phyloP scores from a whole-genome alignment of 2,113 vertebrate genomes.

The Perognathus longimembris region DNA sequence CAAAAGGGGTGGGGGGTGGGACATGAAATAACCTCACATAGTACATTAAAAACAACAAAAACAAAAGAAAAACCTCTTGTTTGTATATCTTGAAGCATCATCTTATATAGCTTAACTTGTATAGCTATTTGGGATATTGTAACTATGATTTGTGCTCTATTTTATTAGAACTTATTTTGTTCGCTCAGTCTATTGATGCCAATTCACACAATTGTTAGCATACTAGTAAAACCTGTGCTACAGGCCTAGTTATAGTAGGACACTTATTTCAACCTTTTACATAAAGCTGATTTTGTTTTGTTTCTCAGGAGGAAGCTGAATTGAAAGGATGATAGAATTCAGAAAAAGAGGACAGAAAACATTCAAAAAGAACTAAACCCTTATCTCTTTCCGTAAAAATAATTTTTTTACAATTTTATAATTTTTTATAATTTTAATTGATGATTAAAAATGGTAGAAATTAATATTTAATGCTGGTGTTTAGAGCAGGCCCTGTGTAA shows the following conservation, averaged over 20 bases:
- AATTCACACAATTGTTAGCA: not conserved
- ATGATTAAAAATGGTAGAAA: slow-evolving; percentile 33
- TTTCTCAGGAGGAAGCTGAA: not conserved
- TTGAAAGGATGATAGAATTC: not conserved
- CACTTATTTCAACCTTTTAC: not conserved
- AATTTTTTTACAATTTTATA: not conserved
- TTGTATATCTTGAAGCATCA: too few relatives aligned
- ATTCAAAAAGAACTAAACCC: not conserved
- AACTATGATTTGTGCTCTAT: not conserved
- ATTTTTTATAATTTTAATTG: too few relatives aligned
- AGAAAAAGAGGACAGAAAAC: not conserved
- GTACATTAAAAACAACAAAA: too few relatives aligned
- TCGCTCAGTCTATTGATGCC: not conserved
- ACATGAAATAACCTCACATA: too few relatives aligned
- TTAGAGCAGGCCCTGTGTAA: not conserved
- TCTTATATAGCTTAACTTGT: too few relatives aligned
- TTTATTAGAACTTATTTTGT: slow-evolving; percentile 46
- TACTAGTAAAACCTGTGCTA: not conserved
- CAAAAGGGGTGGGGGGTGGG: too few relatives aligned
- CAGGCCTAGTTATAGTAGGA: too few relatives aligned
- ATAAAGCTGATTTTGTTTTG: not conserved
- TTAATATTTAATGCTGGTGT: not conserved
- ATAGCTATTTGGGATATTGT: too few relatives aligned
- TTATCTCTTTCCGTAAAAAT: not conserved
- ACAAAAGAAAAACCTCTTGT: too few relatives aligned